These are phyloP conservation scores for Oreochromis niloticus DNA, from an alignment of 2,113 vertebrate genomes.

Conservation along the genomic window DNA sequence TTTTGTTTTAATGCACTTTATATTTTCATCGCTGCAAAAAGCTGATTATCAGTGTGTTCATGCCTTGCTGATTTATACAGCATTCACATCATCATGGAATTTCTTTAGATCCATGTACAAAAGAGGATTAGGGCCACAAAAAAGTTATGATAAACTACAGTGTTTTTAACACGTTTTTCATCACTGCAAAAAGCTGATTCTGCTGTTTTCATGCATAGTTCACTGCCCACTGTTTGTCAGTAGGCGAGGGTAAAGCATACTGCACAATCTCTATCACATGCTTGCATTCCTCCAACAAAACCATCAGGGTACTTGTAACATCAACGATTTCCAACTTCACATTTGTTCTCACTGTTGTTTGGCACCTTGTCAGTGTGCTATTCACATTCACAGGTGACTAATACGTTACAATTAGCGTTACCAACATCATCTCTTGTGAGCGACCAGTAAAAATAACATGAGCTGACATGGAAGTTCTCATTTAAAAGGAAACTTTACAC, in stretches of 20 bases:
- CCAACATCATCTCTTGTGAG: not conserved
- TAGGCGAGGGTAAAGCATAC: not conserved
- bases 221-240: not conserved
- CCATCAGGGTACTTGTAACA: not conserved
- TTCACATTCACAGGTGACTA: not conserved
- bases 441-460: not conserved
- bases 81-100: not conserved
- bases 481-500: not conserved
- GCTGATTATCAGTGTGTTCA: not conserved
- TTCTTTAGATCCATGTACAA: not conserved
- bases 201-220: not conserved
- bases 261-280: not conserved
- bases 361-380: slow-evolving; percentile 2
- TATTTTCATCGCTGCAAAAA: not conserved
- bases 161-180: not conserved
- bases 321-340: not conserved
- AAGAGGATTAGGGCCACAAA: not conserved
- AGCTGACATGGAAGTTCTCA: not conserved
- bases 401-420: not conserved
- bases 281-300: not conserved
- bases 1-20: not conserved
- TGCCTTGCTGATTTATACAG: not conserved
- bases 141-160: not conserved
- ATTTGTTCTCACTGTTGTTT: not conserved
- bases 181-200: not conserved